Conservation (phyloP, 2,113 vertebrate genomes). For the Alouatta palliata region DNA sequence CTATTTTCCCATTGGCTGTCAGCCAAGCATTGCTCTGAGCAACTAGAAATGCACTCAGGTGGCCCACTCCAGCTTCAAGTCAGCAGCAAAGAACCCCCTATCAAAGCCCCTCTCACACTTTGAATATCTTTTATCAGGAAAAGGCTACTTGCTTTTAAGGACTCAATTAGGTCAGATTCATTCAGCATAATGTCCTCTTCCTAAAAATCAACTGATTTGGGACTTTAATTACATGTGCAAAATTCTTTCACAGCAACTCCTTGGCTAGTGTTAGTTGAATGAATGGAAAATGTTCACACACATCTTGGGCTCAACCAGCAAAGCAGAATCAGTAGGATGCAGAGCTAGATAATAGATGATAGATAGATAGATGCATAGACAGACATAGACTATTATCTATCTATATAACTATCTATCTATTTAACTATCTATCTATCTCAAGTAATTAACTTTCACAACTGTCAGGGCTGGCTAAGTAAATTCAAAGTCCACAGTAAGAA, state of each 20-base stretch:
- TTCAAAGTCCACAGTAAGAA: background rate
- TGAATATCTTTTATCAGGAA: slow-evolving; percentile 13
- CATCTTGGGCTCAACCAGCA: background rate
- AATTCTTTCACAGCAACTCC: slow-evolving; percentile 20
- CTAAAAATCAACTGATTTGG: slow-evolving; percentile 47
- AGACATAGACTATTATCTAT: background rate
- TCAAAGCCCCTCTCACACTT: background rate
- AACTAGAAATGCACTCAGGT: background rate
- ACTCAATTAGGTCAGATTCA: slow-evolving; percentile 24
- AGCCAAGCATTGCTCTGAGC: background rate
- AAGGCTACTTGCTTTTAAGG: background rate
- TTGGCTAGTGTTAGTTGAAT: background rate
- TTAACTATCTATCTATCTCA: background rate
- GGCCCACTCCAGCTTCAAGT: background rate
- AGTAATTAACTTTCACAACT: background rate
- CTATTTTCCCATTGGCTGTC: background rate
- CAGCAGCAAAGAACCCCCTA: background rate
- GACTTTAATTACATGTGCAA: slow-evolving; percentile 43
- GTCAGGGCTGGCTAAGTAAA: background rate
- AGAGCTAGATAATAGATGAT: too few species aligned
- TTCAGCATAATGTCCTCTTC: slow-evolving; percentile 18
- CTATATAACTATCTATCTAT: too few species aligned
- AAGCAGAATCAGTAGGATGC: background rate
- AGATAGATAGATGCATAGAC: background rate
- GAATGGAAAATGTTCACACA: background rate